Evolutionary conservation across 2,113 vertebrate species (phyloP).

Genomic region (Hemiprocne comata): DNA sequence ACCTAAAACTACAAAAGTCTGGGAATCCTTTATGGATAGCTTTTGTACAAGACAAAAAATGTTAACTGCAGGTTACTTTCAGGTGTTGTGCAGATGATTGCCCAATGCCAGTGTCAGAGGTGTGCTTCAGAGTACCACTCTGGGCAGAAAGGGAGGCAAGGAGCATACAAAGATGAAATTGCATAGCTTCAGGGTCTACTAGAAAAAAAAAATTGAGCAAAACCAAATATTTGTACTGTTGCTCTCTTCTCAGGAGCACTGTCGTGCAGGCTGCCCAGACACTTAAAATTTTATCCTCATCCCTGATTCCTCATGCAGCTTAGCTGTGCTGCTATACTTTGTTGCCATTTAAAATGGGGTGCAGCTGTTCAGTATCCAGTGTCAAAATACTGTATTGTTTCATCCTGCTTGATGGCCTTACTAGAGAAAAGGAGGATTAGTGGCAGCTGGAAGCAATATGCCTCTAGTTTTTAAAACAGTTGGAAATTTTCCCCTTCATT

Average conservation of each 20-base stretch:
- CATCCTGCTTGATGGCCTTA: not conserved
- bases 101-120: not conserved
- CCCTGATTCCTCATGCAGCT: not conserved
- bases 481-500: constrained; percentile 33
- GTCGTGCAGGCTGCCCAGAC: not conserved
- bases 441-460: constrained; percentile 20
- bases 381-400: constrained; percentile 26
- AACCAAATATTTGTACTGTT: not conserved
- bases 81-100: not conserved
- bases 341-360: constrained; percentile 20
- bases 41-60: not conserved
- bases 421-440: constrained; percentile 1
- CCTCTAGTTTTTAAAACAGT: constrained; percentile 16
- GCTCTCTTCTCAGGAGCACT: not conserved
- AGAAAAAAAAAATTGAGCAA: not conserved
- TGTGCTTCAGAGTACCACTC: not conserved
- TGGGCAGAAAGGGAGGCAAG: not conserved
- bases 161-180: not conserved
- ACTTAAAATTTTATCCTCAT: not conserved
- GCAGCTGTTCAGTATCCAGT: constrained; percentile 5
- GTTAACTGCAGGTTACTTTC: not conserved
- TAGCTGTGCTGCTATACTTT: not conserved
- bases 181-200: not conserved
- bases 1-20: not conserved
- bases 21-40: not conserved